Percentiles rank a stretch among this genome's conserved stretches.
Conservation (phyloP, 2,888 invertebrate species). For the Amphipyra berbera region DNA sequence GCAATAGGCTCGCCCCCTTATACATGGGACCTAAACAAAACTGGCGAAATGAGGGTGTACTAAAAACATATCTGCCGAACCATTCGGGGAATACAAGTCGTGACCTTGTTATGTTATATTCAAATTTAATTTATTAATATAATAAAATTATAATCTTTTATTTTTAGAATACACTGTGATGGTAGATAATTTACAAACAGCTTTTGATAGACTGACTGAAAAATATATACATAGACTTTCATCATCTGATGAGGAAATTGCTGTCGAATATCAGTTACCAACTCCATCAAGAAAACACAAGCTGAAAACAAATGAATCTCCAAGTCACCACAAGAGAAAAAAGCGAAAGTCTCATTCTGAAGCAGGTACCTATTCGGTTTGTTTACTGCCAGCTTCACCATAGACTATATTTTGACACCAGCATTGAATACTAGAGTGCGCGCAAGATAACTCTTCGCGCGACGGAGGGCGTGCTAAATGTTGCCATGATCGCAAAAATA, state of each 20-base stretch:
- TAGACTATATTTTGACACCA: no score
- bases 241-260: constrained; percentile 94
- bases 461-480: no score
- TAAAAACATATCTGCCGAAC: no score
- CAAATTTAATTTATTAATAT: neutral
- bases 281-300: constrained; percentile 86
- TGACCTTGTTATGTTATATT: no score
- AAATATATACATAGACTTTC: constrained; percentile 95
- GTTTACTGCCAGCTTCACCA: no score
- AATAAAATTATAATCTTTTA: neutral
- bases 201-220: constrained; percentile 95
- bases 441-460: no score
- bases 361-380: constrained; percentile 54
- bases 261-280: constrained; percentile 91
- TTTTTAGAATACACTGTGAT: constrained; percentile 95
- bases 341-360: constrained; percentile 82
- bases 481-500: no score
- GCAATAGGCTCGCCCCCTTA: no score
- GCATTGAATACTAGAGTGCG: no score
- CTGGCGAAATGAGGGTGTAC: no score
- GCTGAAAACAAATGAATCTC: constrained; percentile 79
- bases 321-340: constrained; percentile 78
- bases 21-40: no score
- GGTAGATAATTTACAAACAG: constrained; percentile 95
- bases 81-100: no score